These are phyloP conservation scores for Dione vanillae DNA, from an alignment of 2,888 invertebrate genomes.

Conservation along the genomic window DNA sequence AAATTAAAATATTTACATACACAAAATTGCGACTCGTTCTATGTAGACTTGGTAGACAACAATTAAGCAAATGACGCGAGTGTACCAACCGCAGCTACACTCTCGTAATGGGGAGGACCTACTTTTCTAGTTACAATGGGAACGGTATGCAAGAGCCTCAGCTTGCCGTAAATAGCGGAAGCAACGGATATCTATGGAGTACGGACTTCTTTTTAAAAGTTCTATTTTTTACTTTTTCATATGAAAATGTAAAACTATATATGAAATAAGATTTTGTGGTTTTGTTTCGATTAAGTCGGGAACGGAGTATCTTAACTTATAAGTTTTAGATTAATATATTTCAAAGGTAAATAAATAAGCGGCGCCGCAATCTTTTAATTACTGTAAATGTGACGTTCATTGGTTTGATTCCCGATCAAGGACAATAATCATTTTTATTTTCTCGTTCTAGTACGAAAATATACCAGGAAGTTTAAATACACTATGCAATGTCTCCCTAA, in stretches of 20 bases:
- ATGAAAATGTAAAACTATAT: neutral
- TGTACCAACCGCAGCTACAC: conserved; percentile 19
- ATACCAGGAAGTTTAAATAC: too few relatives aligned
- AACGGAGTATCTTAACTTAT: too few relatives aligned
- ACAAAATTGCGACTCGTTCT: conserved; percentile 9
- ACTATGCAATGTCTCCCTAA: too few relatives aligned
- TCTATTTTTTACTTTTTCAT: neutral
- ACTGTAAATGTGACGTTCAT: too few relatives aligned
- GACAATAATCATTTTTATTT: too few relatives aligned
- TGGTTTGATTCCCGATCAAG: too few relatives aligned
- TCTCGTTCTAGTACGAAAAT: too few relatives aligned
- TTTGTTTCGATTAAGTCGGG: too few relatives aligned
- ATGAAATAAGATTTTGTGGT: too few relatives aligned
- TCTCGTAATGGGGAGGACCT: conserved; percentile 25
- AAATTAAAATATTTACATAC: neutral
- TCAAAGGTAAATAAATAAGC: too few relatives aligned
- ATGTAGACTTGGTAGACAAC: conserved; percentile 15
- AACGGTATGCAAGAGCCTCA: neutral
- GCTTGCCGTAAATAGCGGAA: conserved; percentile 17
- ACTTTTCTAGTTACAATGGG: conserved; percentile 21
- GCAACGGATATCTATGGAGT: conserved; percentile 8
- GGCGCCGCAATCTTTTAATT: too few relatives aligned
- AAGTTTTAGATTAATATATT: too few relatives aligned
- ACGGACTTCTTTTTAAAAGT: conserved; percentile 15
- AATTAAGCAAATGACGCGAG: conserved; percentile 26